phyloP scores from a whole-genome alignment of 2,888 invertebrate species.

The Idaea straminata region DNA sequence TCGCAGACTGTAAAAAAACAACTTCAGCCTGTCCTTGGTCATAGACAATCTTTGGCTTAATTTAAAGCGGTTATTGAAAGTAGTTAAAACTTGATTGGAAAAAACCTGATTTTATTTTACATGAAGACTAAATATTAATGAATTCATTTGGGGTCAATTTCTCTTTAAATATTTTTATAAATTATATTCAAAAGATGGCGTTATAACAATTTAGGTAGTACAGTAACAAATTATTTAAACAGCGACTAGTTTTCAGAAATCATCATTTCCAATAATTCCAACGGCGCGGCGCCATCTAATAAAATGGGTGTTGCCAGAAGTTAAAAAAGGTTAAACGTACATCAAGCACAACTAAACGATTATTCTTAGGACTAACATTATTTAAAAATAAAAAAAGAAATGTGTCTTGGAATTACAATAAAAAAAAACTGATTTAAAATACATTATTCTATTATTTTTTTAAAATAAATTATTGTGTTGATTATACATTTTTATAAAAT shows the following conservation, averaged over 20 bases:
- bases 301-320: background rate
- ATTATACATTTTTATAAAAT: background rate
- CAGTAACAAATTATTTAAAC: background rate
- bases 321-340: slow-evolving; percentile 2
- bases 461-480: background rate
- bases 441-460: background rate
- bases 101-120: too few species aligned
- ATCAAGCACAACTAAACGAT: slow-evolving; percentile 6
- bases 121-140: background rate
- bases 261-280: background rate
- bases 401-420: slow-evolving; percentile 12
- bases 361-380: background rate
- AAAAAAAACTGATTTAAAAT: background rate
- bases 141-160: too few species aligned
- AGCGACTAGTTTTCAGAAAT: background rate
- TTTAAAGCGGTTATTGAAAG: too few species aligned
- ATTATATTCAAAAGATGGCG: too few species aligned
- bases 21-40: too few species aligned
- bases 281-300: background rate
- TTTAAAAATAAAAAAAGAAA: background rate
- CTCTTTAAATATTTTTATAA: too few species aligned
- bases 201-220: too few species aligned
- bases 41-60: too few species aligned
- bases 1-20: too few species aligned
- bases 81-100: too few species aligned